Evolutionary conservation across 2,113 vertebrate species (phyloP), one percentile per base, ranked within the genome.

Genomic region (Cygnus buccinator): DNA sequence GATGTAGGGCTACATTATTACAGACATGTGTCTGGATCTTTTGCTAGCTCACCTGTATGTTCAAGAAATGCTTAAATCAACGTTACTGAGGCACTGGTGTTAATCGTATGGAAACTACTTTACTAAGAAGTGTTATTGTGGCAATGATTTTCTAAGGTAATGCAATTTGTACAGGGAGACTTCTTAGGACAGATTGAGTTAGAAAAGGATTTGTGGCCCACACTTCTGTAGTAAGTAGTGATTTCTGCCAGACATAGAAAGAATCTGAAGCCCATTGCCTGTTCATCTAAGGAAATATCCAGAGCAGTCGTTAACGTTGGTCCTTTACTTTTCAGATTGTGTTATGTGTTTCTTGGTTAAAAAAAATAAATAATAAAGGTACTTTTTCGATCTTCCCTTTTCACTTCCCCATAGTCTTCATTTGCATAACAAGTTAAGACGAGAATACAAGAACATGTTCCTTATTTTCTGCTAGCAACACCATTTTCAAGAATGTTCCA

Each of bases 401-500:
- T 67, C 28, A 43, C 48, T 87, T 79, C 10, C n/a, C 41, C 22
- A 2, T 33, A 59, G 13, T 14, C 11, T 50, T 74, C 28, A 9
- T 54, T 58, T 0, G 0, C 2, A 0, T 62, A 46, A 26, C 22
- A 22, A 46, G 44, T n/a, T 3, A 35, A 57, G 33, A 20, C 0
- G 2, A 54, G 50, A 77, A 7, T 33, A 21, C 10, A 41, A 8
- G 19, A 77, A 50, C 13, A 1, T 4, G 3, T 35, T 80, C 6
- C 6, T 61, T 80, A 4, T 81, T 74, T 95, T 54, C 54, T 76
- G 20, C 70, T 90, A 68, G 23, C 54, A 73, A 7, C 23, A 23
- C 26, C 5, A 1, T 41, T 93, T 52, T 83, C 62, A 14, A 13
- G 39, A 83, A 41, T 11, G 5, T 81, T 81, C 9, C 15, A 6